Conservation (phyloP, 2,797 vertebrate species). For the Australoheros facetus region DNA sequence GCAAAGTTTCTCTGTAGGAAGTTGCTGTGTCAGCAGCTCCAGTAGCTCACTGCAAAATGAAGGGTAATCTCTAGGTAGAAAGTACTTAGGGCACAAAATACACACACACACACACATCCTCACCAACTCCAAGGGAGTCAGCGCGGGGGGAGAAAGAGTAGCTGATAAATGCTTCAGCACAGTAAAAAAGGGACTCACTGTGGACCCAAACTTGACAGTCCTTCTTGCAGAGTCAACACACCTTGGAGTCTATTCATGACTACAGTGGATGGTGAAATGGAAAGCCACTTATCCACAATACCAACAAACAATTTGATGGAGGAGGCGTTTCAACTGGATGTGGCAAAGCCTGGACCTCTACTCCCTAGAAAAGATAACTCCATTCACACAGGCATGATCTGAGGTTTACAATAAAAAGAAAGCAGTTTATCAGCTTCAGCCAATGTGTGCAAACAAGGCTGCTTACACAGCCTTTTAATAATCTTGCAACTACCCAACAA, state of each 20-base stretch:
- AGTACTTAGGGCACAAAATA: slow-evolving; percentile 63
- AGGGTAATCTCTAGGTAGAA: slow-evolving; percentile 74
- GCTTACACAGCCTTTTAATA: neutral
- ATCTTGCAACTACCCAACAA: neutral
- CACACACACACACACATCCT: slow-evolving; percentile 29
- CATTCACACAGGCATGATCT: neutral
- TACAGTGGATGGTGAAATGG: slow-evolving; percentile 46
- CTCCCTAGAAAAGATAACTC: slow-evolving; percentile 2
- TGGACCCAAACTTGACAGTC: slow-evolving; percentile 55
- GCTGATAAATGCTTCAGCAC: slow-evolving; percentile 52
- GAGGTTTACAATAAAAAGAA: neutral
- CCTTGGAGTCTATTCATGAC: slow-evolving; percentile 57
- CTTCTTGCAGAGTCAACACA: slow-evolving; percentile 63
- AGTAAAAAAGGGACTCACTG: slow-evolving; percentile 43
- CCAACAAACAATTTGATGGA: neutral
- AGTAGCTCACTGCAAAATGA: slow-evolving; percentile 69
- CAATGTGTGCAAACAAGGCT: neutral
- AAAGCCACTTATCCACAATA: slow-evolving; percentile 50
- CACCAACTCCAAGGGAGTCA: neutral
- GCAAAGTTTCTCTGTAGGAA: slow-evolving; percentile 71
- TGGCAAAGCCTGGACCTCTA: slow-evolving; percentile 4
- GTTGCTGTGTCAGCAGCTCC: slow-evolving; percentile 75
- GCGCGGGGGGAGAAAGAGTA: slow-evolving; percentile 16
- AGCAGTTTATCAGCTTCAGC: neutral
- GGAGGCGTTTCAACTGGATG: slow-evolving; percentile 2